Evolutionary conservation across 2,888 invertebrate species (phyloP).

Genomic region (Stenichneumon culpator): DNA sequence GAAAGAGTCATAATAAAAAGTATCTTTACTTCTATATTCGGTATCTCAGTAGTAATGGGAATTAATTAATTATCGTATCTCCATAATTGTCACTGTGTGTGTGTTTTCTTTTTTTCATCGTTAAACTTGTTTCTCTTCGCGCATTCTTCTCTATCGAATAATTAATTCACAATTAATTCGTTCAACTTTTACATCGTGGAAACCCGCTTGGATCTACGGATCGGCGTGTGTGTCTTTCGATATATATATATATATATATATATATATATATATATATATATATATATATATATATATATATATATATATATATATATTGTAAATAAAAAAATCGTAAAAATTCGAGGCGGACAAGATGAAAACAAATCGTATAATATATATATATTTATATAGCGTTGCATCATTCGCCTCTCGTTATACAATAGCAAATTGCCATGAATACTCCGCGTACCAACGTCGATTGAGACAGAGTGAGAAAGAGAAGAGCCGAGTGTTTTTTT

Average conservation of each 20-base stretch:
- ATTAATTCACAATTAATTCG: constrained; percentile 73
- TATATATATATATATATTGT: constrained; percentile 54
- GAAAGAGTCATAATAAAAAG: constrained; percentile 80
- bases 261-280: constrained; percentile 65
- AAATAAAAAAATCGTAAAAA: constrained; percentile 69
- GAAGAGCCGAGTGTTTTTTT: not conserved
- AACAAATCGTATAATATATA: constrained; percentile 71
- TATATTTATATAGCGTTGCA: constrained; percentile 77
- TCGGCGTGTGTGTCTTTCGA: constrained; percentile 10
- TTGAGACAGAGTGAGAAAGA: constrained; percentile 33
- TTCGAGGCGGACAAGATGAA: constrained; percentile 56
- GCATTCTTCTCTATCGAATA: constrained; percentile 71
- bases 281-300: constrained; percentile 17
- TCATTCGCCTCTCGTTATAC: constrained; percentile 76
- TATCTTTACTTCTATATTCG: constrained; percentile 78
- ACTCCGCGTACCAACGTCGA: constrained; percentile 74
- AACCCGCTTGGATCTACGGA: constrained; percentile 61
- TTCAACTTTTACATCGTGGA: constrained; percentile 68
- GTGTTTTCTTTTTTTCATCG: constrained; percentile 32
- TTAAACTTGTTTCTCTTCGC: constrained; percentile 42
- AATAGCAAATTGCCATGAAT: constrained; percentile 79
- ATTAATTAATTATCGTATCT: constrained; percentile 68
- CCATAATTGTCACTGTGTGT: constrained; percentile 74
- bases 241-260: not conserved
- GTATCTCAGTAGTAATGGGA: constrained; percentile 73